These are phyloP conservation scores for Rhadinocentrus ornatus DNA, from an alignment of 2,797 vertebrate species.

Conservation along the genomic window DNA sequence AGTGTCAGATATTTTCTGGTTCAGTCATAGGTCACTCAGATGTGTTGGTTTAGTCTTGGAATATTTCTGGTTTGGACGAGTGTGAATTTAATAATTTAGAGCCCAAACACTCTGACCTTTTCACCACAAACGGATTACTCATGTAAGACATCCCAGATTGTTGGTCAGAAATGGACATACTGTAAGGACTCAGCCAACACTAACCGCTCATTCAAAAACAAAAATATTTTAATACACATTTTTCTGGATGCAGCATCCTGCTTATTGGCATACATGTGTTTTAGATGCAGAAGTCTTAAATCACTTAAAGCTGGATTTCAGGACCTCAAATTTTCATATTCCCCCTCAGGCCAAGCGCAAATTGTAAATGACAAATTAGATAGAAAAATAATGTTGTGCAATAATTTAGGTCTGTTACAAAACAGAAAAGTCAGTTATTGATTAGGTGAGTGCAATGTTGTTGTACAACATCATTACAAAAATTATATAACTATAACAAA, in stretches of 20 bases:
- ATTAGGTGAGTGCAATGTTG: not conserved
- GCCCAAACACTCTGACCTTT: slow-evolving; percentile 40
- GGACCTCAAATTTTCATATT: slow-evolving; percentile 21
- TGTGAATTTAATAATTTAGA: slow-evolving; percentile 51
- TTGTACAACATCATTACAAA: not conserved
- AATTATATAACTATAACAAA: not conserved
- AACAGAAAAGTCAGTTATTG: not conserved
- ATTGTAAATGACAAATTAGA: slow-evolving; percentile 8
- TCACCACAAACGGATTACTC: slow-evolving; percentile 58
- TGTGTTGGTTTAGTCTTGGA: slow-evolving; percentile 50
- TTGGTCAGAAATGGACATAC: slow-evolving; percentile 39
- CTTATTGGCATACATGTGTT: slow-evolving; percentile 17
- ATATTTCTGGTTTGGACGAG: slow-evolving; percentile 77
- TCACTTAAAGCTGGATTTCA: slow-evolving; percentile 14
- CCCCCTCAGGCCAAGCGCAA: not conserved
- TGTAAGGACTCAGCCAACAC: slow-evolving; percentile 58
- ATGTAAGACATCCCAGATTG: slow-evolving; percentile 44
- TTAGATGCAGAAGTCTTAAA: slow-evolving; percentile 30
- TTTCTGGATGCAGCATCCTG: slow-evolving; percentile 39
- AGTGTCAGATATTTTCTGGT: slow-evolving; percentile 43
- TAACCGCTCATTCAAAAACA: slow-evolving; percentile 51
- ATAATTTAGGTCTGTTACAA: slow-evolving; percentile 8
- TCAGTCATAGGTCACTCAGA: slow-evolving; percentile 50
- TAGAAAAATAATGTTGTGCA: slow-evolving; percentile 11
- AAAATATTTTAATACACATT: slow-evolving; percentile 54